Evolutionary conservation across 2,113 vertebrate genomes (phyloP).

Genomic region (Seriola dumerili): DNA sequence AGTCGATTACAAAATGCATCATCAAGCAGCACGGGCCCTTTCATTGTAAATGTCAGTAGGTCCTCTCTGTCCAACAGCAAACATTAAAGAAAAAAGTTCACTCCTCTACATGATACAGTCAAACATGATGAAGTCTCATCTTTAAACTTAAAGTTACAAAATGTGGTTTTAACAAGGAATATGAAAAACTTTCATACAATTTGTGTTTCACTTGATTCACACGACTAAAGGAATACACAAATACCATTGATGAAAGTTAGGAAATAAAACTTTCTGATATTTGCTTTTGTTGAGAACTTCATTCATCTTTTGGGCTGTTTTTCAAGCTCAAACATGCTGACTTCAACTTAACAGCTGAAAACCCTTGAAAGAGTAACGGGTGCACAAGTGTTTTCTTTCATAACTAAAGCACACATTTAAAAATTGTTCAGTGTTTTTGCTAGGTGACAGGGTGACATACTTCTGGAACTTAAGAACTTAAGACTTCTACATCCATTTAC

Average conservation of each 20-base stretch:
- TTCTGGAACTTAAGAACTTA: too few relatives aligned
- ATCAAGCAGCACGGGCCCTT: conserved; percentile 38
- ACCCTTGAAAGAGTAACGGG: too few relatives aligned
- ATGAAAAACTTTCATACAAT: neutral
- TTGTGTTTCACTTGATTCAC: neutral
- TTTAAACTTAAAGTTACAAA: neutral
- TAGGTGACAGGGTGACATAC: too few relatives aligned
- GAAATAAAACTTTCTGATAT: neutral
- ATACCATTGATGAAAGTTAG: neutral
- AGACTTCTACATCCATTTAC: too few relatives aligned
- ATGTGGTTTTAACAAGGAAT: neutral
- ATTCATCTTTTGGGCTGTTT: too few relatives aligned
- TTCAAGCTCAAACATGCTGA: too few relatives aligned
- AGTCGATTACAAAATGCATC: conserved; percentile 58
- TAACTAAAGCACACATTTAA: too few relatives aligned
- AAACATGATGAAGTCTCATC: neutral
- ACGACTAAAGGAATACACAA: neutral
- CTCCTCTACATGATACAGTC: neutral
- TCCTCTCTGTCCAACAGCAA: neutral
- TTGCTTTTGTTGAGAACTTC: neutral
- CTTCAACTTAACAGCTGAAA: too few relatives aligned
- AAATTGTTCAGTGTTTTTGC: too few relatives aligned
- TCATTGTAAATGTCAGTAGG: conserved; percentile 51
- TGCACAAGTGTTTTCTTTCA: too few relatives aligned
- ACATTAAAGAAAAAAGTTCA: neutral